Evolutionary conservation across 2,113 vertebrate species (phyloP), one percentile per base, ranked within the genome.

Genomic region (Colossoma macropomum): DNA sequence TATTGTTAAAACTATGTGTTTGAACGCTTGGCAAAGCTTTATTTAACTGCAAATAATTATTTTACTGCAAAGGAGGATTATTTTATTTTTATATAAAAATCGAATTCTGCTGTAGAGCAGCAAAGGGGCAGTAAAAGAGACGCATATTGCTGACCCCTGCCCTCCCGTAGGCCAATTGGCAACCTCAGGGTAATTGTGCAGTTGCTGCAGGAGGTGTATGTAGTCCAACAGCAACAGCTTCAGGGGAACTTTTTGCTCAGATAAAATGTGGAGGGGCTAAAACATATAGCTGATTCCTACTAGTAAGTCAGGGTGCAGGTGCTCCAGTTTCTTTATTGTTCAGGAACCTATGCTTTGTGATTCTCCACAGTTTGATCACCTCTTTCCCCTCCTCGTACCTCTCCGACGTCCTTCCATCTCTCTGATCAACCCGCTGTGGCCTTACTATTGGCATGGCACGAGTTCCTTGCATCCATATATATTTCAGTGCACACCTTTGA

Each of bases 121-220:
- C n/a, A n/a, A n/a, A n/a, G n/a, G n/a, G n/a, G n/a, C n/a, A n/a
- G n/a, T n/a, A n/a, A n/a, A n/a, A n/a, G n/a, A n/a, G n/a, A n/a
- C n/a, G n/a, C n/a, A n/a, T n/a, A n/a, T n/a, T n/a, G n/a, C n/a
- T n/a, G n/a, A n/a, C n/a, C n/a, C n/a, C n/a, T n/a, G n/a, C n/a
- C n/a, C n/a, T n/a, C n/a, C n/a, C n/a, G n/a, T n/a, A n/a, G n/a
- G n/a, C n/a, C n/a, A n/a, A n/a, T n/a, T n/a, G n/a, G n/a, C n/a
- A n/a, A n/a, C n/a, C n/a, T n/a, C 34, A 38, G 34, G 7, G 3
- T 7, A 7, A 7, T 7, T 38, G 34, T 4, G 4, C 75, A 77
- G 59, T 27, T 77, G 34, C 59, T 77, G 34, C 75, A 77, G 59
- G 30, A 77, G 75, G 63, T 77, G 75, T 65, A 77, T 45, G 41